Conservation (phyloP, 2,797 vertebrate species). For the Pantherophis alleghaniensis region DNA sequence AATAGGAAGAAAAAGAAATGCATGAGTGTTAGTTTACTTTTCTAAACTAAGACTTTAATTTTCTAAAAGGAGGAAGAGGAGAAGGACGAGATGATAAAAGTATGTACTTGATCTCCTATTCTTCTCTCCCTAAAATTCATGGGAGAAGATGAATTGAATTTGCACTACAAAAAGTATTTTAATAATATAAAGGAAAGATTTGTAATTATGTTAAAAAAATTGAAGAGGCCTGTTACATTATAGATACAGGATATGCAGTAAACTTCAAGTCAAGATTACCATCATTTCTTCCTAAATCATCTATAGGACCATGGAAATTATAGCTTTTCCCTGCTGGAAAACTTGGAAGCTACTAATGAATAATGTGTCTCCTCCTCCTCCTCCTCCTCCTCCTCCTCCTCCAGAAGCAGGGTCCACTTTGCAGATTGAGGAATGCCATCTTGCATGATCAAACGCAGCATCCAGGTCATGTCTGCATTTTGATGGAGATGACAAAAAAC, state of each 20-base stretch:
- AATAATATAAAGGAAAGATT: neutral
- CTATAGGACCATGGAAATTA: neutral
- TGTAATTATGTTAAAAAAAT: neutral
- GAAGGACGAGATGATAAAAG: neutral
- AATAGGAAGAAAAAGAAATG: neutral
- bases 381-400: no score
- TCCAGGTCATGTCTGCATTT: neutral
- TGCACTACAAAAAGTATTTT: neutral
- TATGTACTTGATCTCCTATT: constrained; percentile 1
- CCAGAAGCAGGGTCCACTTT: neutral
- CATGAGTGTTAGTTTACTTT: neutral
- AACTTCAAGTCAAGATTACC: neutral
- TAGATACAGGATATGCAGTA: neutral
- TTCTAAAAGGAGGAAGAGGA: neutral
- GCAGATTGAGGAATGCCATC: neutral
- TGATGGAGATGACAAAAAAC: neutral
- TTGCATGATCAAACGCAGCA: neutral
- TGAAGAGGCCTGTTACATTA: neutral
- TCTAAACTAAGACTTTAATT: neutral
- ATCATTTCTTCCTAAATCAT: neutral
- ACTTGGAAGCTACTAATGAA: neutral
- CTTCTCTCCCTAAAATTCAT: neutral
- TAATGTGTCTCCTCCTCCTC: no score
- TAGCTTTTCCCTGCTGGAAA: neutral
- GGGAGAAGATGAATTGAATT: neutral